Conservation (phyloP, 2,888 invertebrate species). For the Rhingia campestris region DNA sequence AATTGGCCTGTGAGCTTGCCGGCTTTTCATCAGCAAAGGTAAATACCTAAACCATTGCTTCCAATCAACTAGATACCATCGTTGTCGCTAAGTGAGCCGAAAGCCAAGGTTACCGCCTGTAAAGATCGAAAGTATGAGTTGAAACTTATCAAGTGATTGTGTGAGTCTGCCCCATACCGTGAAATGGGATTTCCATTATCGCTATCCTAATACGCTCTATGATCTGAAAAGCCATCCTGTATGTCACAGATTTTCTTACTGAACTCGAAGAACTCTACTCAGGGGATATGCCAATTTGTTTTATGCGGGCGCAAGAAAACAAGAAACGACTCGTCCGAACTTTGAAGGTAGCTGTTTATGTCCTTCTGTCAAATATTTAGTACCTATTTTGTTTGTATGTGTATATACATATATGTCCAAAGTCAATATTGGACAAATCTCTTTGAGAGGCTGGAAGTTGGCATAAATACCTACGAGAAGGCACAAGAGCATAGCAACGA, state of each 20-base stretch:
- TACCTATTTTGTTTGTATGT: background rate
- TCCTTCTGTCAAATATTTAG: slow-evolving; percentile 32
- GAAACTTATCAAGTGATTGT: slow-evolving; percentile 29
- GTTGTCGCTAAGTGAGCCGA: slow-evolving; percentile 46
- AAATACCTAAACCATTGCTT: slow-evolving; percentile 63
- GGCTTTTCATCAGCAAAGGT: slow-evolving; percentile 52
- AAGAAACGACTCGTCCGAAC: background rate
- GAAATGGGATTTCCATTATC: slow-evolving; percentile 59
- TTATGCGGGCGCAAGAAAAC: slow-evolving; percentile 26
- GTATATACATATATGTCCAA: slow-evolving; percentile 19
- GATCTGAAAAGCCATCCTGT: slow-evolving; percentile 69
- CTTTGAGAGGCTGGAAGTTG: background rate
- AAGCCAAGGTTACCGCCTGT: slow-evolving; percentile 33
- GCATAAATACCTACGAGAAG: background rate
- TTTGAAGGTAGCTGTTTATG: slow-evolving; percentile 15
- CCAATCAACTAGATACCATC: slow-evolving; percentile 58
- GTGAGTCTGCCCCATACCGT: background rate
- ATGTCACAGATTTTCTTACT: slow-evolving; percentile 61
- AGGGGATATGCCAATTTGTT: slow-evolving; percentile 29
- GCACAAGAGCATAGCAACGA: slow-evolving; percentile 16
- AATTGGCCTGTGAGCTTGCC: slow-evolving; percentile 46
- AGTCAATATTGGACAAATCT: slow-evolving; percentile 41
- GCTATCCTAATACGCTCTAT: slow-evolving; percentile 64
- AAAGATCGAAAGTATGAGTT: slow-evolving; percentile 19
- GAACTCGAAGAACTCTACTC: background rate